phyloP scores from a whole-genome alignment of 2,113 vertebrate genomes.

The Nesospiza acunhae region DNA sequence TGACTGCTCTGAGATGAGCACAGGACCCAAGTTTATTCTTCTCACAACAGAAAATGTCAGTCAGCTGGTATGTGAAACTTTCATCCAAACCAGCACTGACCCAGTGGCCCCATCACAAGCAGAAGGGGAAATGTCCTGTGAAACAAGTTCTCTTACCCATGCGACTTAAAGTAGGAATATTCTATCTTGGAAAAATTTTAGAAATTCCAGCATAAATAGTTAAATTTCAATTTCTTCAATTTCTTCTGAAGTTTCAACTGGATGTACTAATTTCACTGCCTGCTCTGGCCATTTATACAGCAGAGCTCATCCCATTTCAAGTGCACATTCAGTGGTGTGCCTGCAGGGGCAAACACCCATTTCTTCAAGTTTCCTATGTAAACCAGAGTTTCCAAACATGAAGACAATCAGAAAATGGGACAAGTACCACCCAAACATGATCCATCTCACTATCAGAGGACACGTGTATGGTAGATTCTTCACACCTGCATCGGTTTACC shows the following conservation, averaged over 20 bases:
- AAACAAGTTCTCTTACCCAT: not conserved
- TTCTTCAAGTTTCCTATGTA: not conserved
- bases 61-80: not conserved
- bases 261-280: not conserved
- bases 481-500: not conserved
- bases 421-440: fast-evolving
- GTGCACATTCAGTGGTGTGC: not conserved
- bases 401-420: not conserved
- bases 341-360: not conserved
- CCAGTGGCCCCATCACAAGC: not conserved
- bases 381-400: not conserved
- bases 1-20: constrained; percentile 20
- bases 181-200: not conserved
- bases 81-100: constrained; percentile 26
- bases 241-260: not conserved
- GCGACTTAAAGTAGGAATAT: not conserved
- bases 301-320: not conserved
- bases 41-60: constrained; percentile 12
- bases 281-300: not conserved
- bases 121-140: not conserved
- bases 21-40: not conserved
- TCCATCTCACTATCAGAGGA: not conserved
- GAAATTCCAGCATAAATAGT: not conserved
- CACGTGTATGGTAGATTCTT: fast-evolving
- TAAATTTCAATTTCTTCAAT: not conserved